Percentiles rank a stretch among this genome's conserved stretches.
Conservation (phyloP, 2,888 invertebrate species). For the Cantharis lateralis region DNA sequence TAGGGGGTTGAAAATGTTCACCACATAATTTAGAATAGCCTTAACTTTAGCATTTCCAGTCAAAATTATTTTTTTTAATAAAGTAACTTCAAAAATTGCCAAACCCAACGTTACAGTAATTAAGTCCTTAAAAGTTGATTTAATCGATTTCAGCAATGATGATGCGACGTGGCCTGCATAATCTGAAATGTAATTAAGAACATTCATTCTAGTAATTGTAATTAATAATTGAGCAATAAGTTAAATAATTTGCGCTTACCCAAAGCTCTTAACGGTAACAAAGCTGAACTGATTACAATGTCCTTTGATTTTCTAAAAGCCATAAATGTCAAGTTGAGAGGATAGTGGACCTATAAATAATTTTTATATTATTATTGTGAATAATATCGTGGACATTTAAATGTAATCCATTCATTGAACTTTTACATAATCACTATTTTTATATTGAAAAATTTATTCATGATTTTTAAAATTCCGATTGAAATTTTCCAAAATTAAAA, state of each 20-base stretch:
- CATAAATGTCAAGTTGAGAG: constrained; percentile 9
- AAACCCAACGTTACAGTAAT: neutral
- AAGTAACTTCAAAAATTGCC: neutral
- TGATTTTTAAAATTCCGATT: neutral
- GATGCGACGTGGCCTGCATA: neutral
- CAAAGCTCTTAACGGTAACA: neutral
- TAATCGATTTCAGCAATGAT: neutral
- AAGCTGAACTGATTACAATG: neutral
- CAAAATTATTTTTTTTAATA: neutral
- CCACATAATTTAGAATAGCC: neutral
- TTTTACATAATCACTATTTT: neutral
- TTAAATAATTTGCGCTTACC: constrained; percentile 4
- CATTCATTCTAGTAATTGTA: neutral
- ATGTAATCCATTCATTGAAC: neutral
- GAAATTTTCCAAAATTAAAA: neutral
- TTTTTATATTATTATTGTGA: neutral
- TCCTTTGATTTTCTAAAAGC: constrained; percentile 6
- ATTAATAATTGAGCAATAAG: neutral
- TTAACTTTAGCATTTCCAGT: neutral
- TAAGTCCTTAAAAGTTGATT: neutral
- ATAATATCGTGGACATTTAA: neutral
- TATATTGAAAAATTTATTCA: neutral
- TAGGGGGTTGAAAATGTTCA: neutral
- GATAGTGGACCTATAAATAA: constrained; percentile 17
- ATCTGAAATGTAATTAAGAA: neutral